Evolutionary conservation across 2,113 vertebrate genomes (phyloP), one percentile per base, ranked within the genome.

Genomic region (Neolamprologus longior): DNA sequence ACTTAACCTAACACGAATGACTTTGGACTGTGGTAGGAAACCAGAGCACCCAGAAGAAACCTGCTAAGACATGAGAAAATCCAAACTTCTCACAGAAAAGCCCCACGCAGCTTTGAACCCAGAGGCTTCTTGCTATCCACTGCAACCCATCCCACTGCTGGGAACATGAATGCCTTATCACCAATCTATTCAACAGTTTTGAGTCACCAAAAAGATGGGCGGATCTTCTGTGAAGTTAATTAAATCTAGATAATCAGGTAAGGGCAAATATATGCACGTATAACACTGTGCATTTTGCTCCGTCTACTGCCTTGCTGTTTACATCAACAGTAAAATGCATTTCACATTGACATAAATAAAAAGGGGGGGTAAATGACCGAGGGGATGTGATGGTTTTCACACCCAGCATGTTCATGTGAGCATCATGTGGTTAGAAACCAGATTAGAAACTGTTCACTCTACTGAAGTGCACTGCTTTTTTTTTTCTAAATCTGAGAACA

Each of bases 391-490:
- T 81, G 87, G 58, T 86, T 78, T 78, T 78, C 24, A 78, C 71
- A 78, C 71, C 71, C 42, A 78, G 24, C 9, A 31, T 76, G 42
- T 50, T 78, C 71, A 78, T 31, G 42, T 50, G 71, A 50, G 71
- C 71, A 28, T 84, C 55, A 45, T 84, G 89, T 83, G 80, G 89
- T 93, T 61, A 61, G 42, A 88, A 63, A 78, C 42, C 71, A 78
- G 42, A 78, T 78, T 78, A 78, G 42, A 85, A 76, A 76, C 71
- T 50, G 42, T 31, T 76, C 42, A 6, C 68, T 47, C 13, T 14
- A 24, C 5, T 84, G 4, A 42, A 53, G 37, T 68, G 17, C 7
- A n/a, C n/a, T 35, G 5, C 40, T 40, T 83, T 81, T 40, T 24
- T 24, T 12, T 63, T n/a, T 19, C 4, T 57, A 11, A 57, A 53